Evolutionary conservation across 2,113 vertebrate species (phyloP), one percentile per base, ranked within the genome.

Genomic region (Entomyzon cyanotis): DNA sequence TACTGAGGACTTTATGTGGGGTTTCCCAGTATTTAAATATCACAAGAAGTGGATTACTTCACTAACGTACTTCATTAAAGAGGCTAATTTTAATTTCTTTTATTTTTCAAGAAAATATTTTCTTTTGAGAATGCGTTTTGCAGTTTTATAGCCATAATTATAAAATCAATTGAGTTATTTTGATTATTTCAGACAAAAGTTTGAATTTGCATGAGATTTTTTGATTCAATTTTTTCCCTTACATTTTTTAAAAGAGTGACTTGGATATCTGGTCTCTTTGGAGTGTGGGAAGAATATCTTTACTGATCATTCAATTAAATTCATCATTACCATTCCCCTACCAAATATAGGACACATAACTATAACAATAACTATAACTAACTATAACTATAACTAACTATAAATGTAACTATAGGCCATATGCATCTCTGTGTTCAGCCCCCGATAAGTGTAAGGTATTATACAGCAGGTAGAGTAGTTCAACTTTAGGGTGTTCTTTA

Each of bases 271-370:
- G 5, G 2, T 65, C 11, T 63, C 20, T 69, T 58, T 39, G 15
- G 22, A 20, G 47, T 35, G 8, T 62, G 10, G 9, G 39, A 58
- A 92, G 14, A 81, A 39, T 81, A 50, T 22, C 2, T 74, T 62
- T 86, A 55, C 23, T 50, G 23, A 65, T 12, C 2, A 42, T 64
- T 76, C 31, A 73, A 21, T 35, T 65, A 49, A 27, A 75, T 7
- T 15, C 8, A 2, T 41, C 17, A 35, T 60, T 79, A 18, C 3
- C 1, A 0, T 87, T 64, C 8, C 35, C 3, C 8, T 31, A 21
- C 12, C 11, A 86, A 25, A 69, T n/a, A 39, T 3, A 64, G 11
- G 2, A 35, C 3, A 76, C 35, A 91, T 33, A 37, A 53, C 55
- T 19, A 47, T 41, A 33, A 65, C 58, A n/a, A 22, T 65, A 44